Evolutionary conservation across 2,113 vertebrate species (phyloP).

Genomic region (Hippocampus mohnikei): DNA sequence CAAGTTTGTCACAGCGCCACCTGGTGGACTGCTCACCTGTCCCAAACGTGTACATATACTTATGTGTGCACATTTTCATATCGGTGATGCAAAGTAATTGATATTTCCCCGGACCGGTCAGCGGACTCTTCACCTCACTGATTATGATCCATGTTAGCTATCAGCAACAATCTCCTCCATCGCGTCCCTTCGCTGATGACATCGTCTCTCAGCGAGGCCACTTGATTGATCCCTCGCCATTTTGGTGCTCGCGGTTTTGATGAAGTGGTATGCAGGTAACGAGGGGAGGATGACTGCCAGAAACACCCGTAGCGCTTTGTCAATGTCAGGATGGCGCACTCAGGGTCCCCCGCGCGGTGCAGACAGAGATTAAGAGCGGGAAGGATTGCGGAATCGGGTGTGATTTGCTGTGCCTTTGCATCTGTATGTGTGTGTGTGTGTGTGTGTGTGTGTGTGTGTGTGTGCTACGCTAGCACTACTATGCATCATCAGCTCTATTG

Average conservation of each 20-base stretch:
- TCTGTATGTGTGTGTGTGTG: conserved; percentile 12
- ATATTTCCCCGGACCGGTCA: conserved; percentile 20
- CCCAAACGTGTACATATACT: background rate
- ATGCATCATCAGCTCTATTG: conserved; percentile 52
- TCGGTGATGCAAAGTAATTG: conserved; percentile 6
- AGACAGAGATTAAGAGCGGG: conserved; percentile 63
- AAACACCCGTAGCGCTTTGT: conserved; percentile 63
- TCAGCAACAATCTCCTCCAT: conserved; percentile 40
- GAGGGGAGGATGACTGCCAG: conserved; percentile 52
- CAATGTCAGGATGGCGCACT: conserved; percentile 61
- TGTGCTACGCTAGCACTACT: background rate
- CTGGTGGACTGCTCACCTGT: background rate
- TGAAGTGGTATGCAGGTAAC: conserved; percentile 64
- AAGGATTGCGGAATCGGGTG: conserved; percentile 27
- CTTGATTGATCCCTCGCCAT: conserved; percentile 65
- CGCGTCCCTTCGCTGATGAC: conserved; percentile 59
- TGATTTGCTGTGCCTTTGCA: conserved; percentile 18
- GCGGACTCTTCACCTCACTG: conserved; percentile 10
- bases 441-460: conserved; percentile 3
- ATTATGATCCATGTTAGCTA: conserved; percentile 53
- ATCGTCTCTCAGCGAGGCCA: conserved; percentile 63
- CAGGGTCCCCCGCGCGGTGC: conserved; percentile 48
- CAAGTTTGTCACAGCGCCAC: background rate
- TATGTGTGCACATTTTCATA: background rate
- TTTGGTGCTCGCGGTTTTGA: conserved; percentile 61